These are phyloP conservation scores for Leptopilina clavipes DNA, from an alignment of 1,140 invertebrate species.

Conservation along the genomic window DNA sequence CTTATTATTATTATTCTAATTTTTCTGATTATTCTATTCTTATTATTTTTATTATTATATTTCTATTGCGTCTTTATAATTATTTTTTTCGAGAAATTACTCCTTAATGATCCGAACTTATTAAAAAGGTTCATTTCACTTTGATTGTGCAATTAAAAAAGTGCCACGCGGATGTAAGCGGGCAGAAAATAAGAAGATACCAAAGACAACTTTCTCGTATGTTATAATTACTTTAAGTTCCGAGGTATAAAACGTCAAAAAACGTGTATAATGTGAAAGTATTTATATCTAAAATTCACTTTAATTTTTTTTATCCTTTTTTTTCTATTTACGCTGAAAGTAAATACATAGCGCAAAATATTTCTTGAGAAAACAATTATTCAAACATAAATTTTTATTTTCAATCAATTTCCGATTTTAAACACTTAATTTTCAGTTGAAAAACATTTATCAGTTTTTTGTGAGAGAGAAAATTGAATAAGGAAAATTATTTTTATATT, in stretches of 20 bases:
- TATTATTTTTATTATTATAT: neutral
- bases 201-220: slow-evolving; percentile 6
- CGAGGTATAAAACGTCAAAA: neutral
- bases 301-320: neutral
- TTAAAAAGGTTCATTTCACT: neutral
- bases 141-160: slow-evolving; percentile 7
- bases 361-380: too few species aligned
- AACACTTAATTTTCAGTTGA: too few species aligned
- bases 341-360: too few species aligned
- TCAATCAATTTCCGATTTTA: too few species aligned
- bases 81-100: neutral
- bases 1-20: too few species aligned
- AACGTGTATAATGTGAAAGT: neutral
- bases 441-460: too few species aligned
- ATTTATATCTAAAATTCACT: neutral
- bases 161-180: neutral
- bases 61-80: neutral
- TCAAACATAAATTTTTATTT: too few species aligned
- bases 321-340: neutral
- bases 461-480: too few species aligned
- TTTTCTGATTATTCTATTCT: too few species aligned
- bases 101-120: slow-evolving; percentile 8
- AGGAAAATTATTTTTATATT: too few species aligned
- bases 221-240: neutral
- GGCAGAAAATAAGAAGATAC: slow-evolving; percentile 8